A percentile compares a stretch with the other conserved stretches of the same genome.
Evolutionary conservation across 2,888 invertebrate genomes (phyloP).

Genomic region (Chalcosyrphus nemorum): DNA sequence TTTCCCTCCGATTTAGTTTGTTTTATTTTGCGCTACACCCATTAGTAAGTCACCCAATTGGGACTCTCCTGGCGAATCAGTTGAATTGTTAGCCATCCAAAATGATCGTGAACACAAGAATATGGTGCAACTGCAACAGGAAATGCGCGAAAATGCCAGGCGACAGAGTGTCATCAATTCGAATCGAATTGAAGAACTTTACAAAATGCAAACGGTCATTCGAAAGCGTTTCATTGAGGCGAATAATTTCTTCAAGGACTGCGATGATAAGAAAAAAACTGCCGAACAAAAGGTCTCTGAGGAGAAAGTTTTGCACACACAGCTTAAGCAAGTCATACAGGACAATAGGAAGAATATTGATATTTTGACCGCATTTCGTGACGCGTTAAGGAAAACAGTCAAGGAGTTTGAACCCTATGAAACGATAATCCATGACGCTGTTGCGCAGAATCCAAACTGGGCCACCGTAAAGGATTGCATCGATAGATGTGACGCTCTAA

Average conservation of each 20-base stretch:
- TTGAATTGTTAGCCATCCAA: constrained; percentile 78
- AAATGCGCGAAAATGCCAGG: constrained; percentile 76
- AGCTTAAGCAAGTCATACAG: constrained; percentile 76
- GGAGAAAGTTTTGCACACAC: constrained; percentile 77
- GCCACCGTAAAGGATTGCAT: constrained; percentile 80
- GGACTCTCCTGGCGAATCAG: constrained; percentile 80
- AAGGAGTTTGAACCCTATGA: constrained; percentile 79
- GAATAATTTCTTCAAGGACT: constrained; percentile 81
- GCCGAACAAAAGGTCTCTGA: constrained; percentile 78
- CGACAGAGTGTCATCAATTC: constrained; percentile 74
- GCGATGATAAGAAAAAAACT: constrained; percentile 78
- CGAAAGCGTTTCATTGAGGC: constrained; percentile 80
- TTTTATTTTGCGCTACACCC: no score
- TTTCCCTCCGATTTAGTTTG: no score
- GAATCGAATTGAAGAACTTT: constrained; percentile 77
- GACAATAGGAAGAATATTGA: constrained; percentile 74
- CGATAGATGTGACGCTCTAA: constrained; percentile 81
- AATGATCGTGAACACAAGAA: constrained; percentile 79
- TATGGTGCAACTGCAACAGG: constrained; percentile 78
- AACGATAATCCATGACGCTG: constrained; percentile 78
- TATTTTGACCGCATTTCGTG: constrained; percentile 76
- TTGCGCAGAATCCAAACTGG: constrained; percentile 77
- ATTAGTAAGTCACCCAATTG: constrained; percentile 81
- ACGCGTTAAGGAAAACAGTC: constrained; percentile 77
- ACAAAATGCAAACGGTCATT: constrained; percentile 77